phyloP scores from a whole-genome alignment of 2,797 vertebrate genomes.

The Iguana delicatissima region DNA sequence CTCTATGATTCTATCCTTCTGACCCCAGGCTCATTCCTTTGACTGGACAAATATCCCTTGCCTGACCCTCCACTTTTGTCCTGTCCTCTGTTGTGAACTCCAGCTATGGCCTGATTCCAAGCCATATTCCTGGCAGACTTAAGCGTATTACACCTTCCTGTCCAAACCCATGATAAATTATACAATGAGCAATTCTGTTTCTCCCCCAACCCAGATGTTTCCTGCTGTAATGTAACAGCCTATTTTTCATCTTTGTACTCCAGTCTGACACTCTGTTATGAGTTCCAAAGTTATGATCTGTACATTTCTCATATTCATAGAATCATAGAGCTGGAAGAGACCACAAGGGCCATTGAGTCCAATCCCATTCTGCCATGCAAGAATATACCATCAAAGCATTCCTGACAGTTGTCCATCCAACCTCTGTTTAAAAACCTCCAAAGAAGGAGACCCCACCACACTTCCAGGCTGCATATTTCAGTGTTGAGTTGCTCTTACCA shows the following conservation, averaged over 20 bases:
- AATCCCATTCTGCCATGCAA: too few species aligned
- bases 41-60: neutral
- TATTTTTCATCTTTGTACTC: neutral
- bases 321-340: too few species aligned
- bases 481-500: too few species aligned
- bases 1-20: neutral
- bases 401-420: too few species aligned
- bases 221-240: neutral
- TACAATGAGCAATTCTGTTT: neutral
- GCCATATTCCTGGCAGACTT: neutral
- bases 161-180: neutral
- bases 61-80: neutral
- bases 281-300: neutral
- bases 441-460: too few species aligned
- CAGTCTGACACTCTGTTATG: neutral
- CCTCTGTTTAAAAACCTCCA: too few species aligned
- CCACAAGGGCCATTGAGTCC: too few species aligned
- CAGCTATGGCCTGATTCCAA: neutral
- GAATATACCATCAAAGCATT: too few species aligned
- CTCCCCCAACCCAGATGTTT: conserved; percentile 10
- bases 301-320: neutral
- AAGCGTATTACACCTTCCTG: neutral
- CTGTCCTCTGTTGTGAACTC: neutral
- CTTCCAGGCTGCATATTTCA: too few species aligned
- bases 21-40: neutral